phyloP scores from a whole-genome alignment of 2,113 vertebrate genomes.

The Microcebus tavaratra region DNA sequence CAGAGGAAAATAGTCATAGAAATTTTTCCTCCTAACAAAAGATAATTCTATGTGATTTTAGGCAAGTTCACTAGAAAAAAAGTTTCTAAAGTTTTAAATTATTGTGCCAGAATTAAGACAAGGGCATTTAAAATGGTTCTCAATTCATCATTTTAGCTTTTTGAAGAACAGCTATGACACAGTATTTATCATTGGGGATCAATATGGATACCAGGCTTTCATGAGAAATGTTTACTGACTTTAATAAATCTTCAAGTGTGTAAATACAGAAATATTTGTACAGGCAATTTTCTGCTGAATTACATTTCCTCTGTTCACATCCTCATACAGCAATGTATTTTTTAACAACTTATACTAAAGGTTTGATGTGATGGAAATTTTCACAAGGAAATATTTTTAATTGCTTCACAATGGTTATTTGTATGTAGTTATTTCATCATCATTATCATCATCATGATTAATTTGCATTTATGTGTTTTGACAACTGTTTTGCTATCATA shows the following conservation, averaged over 20 bases:
- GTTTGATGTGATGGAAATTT: background rate
- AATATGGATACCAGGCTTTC: slow-evolving; percentile 46
- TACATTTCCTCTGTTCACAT: slow-evolving; percentile 42
- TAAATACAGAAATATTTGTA: slow-evolving; percentile 64
- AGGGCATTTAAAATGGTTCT: slow-evolving; percentile 15
- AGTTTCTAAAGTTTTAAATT: slow-evolving; percentile 37
- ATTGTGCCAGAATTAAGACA: slow-evolving; percentile 46
- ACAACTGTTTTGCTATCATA: slow-evolving; percentile 7
- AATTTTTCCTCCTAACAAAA: background rate
- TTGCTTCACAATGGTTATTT: slow-evolving; percentile 44
- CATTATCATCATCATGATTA: slow-evolving; percentile 41
- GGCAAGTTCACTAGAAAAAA: background rate
- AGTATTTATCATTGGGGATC: slow-evolving; percentile 51
- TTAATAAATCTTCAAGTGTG: slow-evolving; percentile 61
- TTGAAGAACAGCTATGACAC: slow-evolving; percentile 15
- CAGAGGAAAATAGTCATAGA: slow-evolving; percentile 12
- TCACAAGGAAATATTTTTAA: slow-evolving; percentile 14
- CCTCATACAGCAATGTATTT: background rate
- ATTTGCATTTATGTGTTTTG: slow-evolving; percentile 31
- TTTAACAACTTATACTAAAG: slow-evolving; percentile 42
- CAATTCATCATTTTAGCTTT: slow-evolving; percentile 43
- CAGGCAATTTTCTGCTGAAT: slow-evolving; percentile 59
- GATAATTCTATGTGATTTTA: slow-evolving; percentile 7
- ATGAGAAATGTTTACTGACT: slow-evolving; percentile 57
- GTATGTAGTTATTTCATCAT: slow-evolving; percentile 24